Evolutionary conservation across 2,797 vertebrate species (phyloP).

Genomic region (Lutra lutra): DNA sequence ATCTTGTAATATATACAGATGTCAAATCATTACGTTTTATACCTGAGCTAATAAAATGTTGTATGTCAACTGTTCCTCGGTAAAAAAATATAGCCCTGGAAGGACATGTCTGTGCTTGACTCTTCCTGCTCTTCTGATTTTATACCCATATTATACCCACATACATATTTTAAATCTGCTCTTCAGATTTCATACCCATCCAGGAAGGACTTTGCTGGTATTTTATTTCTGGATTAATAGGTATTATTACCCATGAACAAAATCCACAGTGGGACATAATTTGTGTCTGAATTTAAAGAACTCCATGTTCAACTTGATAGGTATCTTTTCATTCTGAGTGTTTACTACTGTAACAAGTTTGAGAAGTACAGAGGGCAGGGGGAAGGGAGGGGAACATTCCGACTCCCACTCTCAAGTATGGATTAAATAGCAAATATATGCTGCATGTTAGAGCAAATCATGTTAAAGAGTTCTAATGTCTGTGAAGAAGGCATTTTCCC

Average conservation of each 20-base stretch:
- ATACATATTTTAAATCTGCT: too few species aligned
- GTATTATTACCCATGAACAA: neutral
- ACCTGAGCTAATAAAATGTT: neutral
- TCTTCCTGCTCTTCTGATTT: neutral
- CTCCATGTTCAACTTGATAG: neutral
- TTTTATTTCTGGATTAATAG: conserved; percentile 1
- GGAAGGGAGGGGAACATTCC: neutral
- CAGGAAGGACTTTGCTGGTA: neutral
- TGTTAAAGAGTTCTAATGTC: neutral
- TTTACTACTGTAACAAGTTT: neutral
- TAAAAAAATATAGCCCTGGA: neutral
- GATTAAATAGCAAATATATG: neutral
- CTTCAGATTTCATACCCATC: neutral
- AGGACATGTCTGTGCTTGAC: neutral
- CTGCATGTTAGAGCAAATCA: neutral
- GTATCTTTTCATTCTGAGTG: conserved; percentile 3
- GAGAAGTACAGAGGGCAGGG: neutral
- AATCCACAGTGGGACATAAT: neutral
- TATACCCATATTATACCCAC: neutral
- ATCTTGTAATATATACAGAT: neutral
- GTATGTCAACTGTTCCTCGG: neutral
- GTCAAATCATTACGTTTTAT: neutral
- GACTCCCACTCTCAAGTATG: neutral
- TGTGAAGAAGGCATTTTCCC: neutral
- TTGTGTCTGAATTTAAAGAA: conserved; percentile 11